Evolutionary conservation across 2,797 vertebrate species (phyloP).

Genomic region (Pagetopsis macropterus): DNA sequence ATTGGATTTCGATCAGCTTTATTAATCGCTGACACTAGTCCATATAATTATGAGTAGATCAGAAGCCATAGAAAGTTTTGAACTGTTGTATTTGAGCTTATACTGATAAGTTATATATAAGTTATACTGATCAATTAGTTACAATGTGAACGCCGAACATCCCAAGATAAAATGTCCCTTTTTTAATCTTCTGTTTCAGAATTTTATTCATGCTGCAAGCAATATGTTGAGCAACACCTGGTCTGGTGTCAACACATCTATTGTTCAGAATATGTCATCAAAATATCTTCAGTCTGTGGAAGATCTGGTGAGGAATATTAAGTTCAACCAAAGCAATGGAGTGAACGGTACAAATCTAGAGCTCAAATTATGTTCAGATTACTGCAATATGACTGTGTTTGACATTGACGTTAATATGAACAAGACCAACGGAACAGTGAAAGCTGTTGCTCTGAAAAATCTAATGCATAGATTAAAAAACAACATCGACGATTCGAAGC

Average conservation of each 20-base stretch:
- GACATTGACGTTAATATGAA: conserved; percentile 59
- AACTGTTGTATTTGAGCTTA: background rate
- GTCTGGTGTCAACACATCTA: background rate
- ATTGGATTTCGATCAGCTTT: too few species aligned
- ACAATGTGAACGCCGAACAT: background rate
- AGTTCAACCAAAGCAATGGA: conserved; percentile 39
- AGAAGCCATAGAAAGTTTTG: too few species aligned
- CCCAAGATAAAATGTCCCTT: background rate
- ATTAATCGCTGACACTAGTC: too few species aligned
- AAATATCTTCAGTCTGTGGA: conserved; percentile 79
- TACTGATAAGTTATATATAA: background rate
- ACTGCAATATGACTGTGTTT: conserved; percentile 64
- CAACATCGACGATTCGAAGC: accelerated
- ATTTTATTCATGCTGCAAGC: conserved; percentile 75
- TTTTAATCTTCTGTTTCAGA: conserved; percentile 65
- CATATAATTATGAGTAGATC: too few species aligned
- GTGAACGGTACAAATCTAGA: conserved; percentile 66
- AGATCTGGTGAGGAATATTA: conserved; percentile 71
- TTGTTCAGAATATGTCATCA: conserved; percentile 40
- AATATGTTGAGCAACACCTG: conserved; percentile 74
- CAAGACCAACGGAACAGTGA: conserved; percentile 51
- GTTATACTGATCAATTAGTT: too few species aligned
- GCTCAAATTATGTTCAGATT: conserved; percentile 62
- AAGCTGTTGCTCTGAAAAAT: conserved; percentile 74
- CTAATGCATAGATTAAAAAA: conserved; percentile 70